phyloP scores from a whole-genome alignment of 2,888 invertebrate genomes.

The Dolichomitus sp. region DNA sequence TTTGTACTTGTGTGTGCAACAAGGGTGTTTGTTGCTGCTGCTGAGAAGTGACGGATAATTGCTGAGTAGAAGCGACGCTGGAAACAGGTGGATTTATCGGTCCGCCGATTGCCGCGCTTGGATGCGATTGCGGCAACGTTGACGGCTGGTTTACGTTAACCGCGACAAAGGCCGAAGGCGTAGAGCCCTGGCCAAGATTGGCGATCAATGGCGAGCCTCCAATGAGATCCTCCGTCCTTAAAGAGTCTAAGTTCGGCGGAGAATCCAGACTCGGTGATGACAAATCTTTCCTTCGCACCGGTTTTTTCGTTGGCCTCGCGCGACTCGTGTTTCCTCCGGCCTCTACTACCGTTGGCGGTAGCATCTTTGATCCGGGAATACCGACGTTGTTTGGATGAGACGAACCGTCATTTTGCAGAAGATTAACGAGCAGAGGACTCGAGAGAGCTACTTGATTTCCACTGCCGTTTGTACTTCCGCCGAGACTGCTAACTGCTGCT shows the following conservation, averaged over 20 bases:
- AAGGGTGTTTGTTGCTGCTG: slow-evolving; percentile 68
- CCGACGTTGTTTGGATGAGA: slow-evolving; percentile 83
- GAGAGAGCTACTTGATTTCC: slow-evolving; percentile 91
- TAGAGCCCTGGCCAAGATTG: slow-evolving; percentile 74
- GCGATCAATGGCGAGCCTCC: slow-evolving; percentile 75
- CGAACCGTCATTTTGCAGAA: slow-evolving; percentile 94
- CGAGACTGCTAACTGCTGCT: slow-evolving; percentile 62
- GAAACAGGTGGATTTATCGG: slow-evolving; percentile 66
- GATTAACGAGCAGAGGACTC: slow-evolving; percentile 96
- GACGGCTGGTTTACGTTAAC: slow-evolving; percentile 81
- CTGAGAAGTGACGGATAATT: slow-evolving; percentile 58
- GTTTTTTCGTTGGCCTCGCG: slow-evolving; percentile 83
- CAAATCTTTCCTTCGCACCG: slow-evolving; percentile 84
- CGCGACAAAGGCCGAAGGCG: slow-evolving; percentile 83
- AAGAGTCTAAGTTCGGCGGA: slow-evolving; percentile 82
- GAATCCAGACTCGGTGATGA: slow-evolving; percentile 74
- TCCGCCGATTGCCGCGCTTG: slow-evolving; percentile 65
- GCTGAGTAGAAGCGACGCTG: slow-evolving; percentile 71
- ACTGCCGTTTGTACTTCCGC: slow-evolving; percentile 76
- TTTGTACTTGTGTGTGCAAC: slow-evolving; percentile 83
- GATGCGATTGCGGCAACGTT: slow-evolving; percentile 79
- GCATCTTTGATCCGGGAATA: slow-evolving; percentile 81
- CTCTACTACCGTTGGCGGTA: slow-evolving; percentile 82
- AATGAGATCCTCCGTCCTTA: slow-evolving; percentile 83
- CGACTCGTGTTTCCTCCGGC: slow-evolving; percentile 77